Evolutionary conservation across 2,113 vertebrate genomes (phyloP), one percentile per base, ranked within the genome.

Genomic region (Phodopus roborovskii): DNA sequence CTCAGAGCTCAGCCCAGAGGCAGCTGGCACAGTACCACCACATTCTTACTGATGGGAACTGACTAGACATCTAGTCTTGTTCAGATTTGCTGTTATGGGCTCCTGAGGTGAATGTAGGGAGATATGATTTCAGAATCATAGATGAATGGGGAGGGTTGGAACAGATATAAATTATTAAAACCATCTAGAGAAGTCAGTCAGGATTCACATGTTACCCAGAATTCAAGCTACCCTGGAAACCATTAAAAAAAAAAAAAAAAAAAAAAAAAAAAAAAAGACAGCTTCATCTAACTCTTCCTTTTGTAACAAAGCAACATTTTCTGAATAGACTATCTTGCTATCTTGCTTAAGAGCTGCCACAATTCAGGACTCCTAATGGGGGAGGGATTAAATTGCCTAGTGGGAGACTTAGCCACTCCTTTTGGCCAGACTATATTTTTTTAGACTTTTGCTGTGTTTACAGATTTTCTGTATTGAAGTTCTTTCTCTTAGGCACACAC

Each of bases 361-460:
- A 94, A 94, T 97, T 92, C 82, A 97, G 73, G 68, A 45, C 60
- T 95, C n/a, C 88, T 91, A 92, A 94, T 92, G 86, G 77, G 92
- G 84, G 79, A 75, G 5, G 68, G 93, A 78, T 73, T 91, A 96
- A 85, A 97, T 83, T 89, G 36, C 36, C 30, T 48, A 28, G 30
- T 30, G 95, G 92, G 77, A 92, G 45, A 96, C 83, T 74, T 89
- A 74, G 62, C 48, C n/a, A 58, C 53, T 88, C 11, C 82, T 92
- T 94, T 93, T 82, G 91, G 62, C 53, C 95, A 96, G 45, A 66
- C 10, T 70, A 15, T 64, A 83, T 93, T 48, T 28, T 77, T 50
- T 91, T 78, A 79, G 5, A 79, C 22, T 85, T 94, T 82, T 30
- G 90, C 92, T 15, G 70, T 90, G 36, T 88, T 78, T 89, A 56